Percentiles rank a stretch among this genome's conserved stretches.
Evolutionary conservation across 2,113 vertebrate species (phyloP).

Genomic region (Sula dactylatra): DNA sequence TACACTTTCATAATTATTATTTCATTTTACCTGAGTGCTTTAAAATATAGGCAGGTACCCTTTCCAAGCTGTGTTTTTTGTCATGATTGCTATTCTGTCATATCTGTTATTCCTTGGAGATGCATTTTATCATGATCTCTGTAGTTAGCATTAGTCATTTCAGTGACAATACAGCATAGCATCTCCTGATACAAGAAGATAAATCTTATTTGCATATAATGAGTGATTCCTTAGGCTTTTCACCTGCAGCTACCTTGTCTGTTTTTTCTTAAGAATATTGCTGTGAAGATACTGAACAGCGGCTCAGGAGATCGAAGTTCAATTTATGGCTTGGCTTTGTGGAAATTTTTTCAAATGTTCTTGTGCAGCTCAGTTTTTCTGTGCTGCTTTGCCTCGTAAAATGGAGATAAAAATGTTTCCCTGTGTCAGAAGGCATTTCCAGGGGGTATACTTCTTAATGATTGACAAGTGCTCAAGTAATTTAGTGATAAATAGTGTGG

Average conservation of each 20-base stretch:
- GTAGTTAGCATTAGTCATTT: background rate
- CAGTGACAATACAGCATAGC: background rate
- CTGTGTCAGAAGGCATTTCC: background rate
- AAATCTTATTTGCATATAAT: background rate
- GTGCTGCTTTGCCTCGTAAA: background rate
- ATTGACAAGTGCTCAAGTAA: background rate
- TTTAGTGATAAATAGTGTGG: background rate
- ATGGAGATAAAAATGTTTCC: background rate
- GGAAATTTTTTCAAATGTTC: background rate
- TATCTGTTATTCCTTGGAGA: background rate
- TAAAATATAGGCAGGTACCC: background rate
- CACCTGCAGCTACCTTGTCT: background rate
- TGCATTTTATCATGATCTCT: background rate
- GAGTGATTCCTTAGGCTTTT: background rate
- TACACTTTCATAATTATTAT: background rate
- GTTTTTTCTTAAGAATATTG: background rate
- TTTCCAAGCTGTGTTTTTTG: background rate
- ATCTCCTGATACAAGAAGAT: background rate
- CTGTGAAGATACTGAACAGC: background rate
- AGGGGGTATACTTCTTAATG: background rate
- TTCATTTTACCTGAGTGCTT: background rate
- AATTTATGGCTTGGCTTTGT: background rate
- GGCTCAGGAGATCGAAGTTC: background rate
- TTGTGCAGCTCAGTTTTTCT: background rate
- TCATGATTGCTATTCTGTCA: background rate